Base-by-base conservation (phyloP, 2,888 invertebrate species). In the Matsumyia berberina region DNA sequence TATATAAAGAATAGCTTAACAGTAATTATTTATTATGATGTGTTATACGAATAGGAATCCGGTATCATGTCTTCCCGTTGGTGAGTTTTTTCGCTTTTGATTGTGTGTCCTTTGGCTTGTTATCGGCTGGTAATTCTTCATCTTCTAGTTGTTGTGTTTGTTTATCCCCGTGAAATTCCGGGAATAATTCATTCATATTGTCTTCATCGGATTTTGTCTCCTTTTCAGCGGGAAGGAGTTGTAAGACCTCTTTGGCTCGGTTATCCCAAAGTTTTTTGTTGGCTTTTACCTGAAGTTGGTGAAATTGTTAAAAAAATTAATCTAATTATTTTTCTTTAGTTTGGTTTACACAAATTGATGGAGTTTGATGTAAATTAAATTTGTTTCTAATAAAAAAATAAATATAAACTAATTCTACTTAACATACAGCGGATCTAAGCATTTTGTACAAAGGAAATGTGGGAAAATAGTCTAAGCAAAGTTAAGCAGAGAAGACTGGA, bases 191-290 rank as follows among this genome's bases (percentile, higher is more conserved):
- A 77, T 86, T 87, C 57, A 87, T 86, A 79, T 81, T 87, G 57
- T 90, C 89, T 58, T 91, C 90, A 37, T 89, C 89, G 19, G 89
- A 89, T 64, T 89, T 88, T 24, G 87, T 79, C 64, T 89, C 88
- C 78, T 87, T 87, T 17, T 88, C 87, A 69, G 87, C 87, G 15
- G 89, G 88, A 66, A 87, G 81, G 81, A 91, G 88, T 81, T 90
- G 89, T 69, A 92, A 87, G 78, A 92, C 89, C 88, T 92, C 89
- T 79, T 92, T 91, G 12, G 91, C 92, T 86, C 91, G 91, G 89
- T 89, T 90, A 89, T 92, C 91, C 92, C 92, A 92, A 73, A 91
- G 88, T 81, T 90, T 89, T 87, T 91, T 90, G 89, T 92, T 91
- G 72, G 91, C 91, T 89, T 90, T 92, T 88, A 92, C 89, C 92